A percentile compares a stretch with the other conserved stretches of the same genome.
Evolutionary conservation across 1,140 invertebrate species (phyloP).

Genomic region (Protaetia brevitarsis): DNA sequence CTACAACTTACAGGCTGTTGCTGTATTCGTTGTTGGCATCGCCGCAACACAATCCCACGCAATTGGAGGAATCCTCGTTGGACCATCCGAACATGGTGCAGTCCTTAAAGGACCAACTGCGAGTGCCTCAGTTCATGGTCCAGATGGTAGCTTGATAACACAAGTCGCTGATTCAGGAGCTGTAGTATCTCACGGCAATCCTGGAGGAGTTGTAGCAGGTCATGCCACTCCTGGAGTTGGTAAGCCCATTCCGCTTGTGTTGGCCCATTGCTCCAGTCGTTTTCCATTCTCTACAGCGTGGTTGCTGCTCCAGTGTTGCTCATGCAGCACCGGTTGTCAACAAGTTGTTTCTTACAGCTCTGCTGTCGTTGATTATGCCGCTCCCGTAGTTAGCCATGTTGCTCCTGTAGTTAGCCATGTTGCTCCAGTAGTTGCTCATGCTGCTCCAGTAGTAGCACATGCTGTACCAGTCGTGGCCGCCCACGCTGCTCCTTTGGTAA

Average conservation of each 20-base stretch:
- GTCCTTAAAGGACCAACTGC: constrained; percentile 30
- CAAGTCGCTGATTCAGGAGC: constrained; percentile 31
- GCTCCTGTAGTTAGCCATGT: not conserved
- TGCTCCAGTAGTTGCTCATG: constrained; percentile 5
- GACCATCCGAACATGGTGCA: constrained; percentile 38
- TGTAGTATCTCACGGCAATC: constrained; percentile 20
- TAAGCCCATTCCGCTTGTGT: not conserved
- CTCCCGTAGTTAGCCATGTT: not conserved
- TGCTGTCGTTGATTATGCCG: not conserved
- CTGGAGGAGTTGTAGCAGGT: constrained; percentile 37
- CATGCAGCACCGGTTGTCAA: not conserved
- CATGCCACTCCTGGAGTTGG: not conserved
- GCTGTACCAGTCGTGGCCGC: no score
- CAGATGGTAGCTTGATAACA: constrained; percentile 31
- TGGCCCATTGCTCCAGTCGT: constrained; percentile 4
- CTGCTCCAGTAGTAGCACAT: constrained; percentile 5
- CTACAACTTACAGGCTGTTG: not conserved
- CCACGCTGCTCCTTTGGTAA: not conserved
- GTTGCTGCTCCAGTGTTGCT: constrained; percentile 3
- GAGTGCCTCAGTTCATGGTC: constrained; percentile 27
- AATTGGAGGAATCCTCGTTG: constrained; percentile 29
- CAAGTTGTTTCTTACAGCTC: not conserved
- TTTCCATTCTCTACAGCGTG: not conserved
- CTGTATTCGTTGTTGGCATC: not conserved
- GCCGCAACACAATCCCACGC: not conserved